These are phyloP conservation scores for Takifugu ocellatus DNA, from an alignment of 2,797 vertebrate species.

Conservation along the genomic window DNA sequence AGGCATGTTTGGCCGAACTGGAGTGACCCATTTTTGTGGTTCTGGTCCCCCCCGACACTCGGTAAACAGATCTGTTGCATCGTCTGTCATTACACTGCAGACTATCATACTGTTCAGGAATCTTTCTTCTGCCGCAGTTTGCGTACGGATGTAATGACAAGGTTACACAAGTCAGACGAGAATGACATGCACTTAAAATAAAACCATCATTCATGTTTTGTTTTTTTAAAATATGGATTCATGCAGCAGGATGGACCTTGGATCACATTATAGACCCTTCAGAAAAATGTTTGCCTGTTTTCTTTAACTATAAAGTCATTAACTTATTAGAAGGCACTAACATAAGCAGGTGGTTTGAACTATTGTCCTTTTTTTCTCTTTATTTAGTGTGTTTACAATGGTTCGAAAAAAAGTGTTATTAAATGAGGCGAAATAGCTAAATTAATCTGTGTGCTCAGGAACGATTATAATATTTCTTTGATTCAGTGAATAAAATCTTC, in stretches of 20 bases:
- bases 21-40: constrained; percentile 42
- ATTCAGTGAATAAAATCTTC: too few relatives aligned
- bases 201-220: constrained; percentile 17
- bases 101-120: constrained; percentile 25
- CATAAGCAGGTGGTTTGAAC: not conserved
- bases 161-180: constrained; percentile 42
- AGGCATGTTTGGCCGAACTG: constrained; percentile 17
- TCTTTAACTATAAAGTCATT: constrained; percentile 1
- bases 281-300: not conserved
- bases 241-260: not conserved
- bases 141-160: constrained; percentile 40
- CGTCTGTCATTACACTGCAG: constrained; percentile 52
- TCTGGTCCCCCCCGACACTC: constrained; percentile 37
- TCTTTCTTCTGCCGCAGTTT: constrained; percentile 15
- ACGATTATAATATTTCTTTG: too few relatives aligned
- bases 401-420: too few relatives aligned
- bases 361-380: not conserved
- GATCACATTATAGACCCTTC: not conserved
- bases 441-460: too few relatives aligned
- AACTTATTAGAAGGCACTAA: not conserved
- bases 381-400: not conserved
- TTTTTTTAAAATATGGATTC: constrained; percentile 1
- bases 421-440: too few relatives aligned
- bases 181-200: constrained; percentile 38
- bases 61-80: constrained; percentile 45